Conservation (phyloP, 1,140 invertebrate species). For the Telenomus remus region DNA sequence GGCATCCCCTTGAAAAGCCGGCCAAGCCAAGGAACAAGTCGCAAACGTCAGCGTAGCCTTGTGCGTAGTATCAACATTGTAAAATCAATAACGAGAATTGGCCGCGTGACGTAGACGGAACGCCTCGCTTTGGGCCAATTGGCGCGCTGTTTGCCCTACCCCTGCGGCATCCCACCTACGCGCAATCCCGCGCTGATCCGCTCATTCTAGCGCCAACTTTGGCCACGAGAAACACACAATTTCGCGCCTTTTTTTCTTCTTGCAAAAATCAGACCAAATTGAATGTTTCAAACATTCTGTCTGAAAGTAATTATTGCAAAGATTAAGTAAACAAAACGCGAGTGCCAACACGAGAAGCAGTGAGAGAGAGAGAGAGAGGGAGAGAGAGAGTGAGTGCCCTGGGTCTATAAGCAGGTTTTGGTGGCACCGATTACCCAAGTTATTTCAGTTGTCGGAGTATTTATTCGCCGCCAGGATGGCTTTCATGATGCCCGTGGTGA, state of each 20-base stretch:
- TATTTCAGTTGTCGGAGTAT: slow-evolving; percentile 14
- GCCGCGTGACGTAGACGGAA: slow-evolving; percentile 69
- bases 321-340: too few relatives aligned
- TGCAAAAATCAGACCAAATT: too few relatives aligned
- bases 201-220: slow-evolving; percentile 66
- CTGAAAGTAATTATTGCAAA: too few relatives aligned
- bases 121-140: slow-evolving; percentile 69
- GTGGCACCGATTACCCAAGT: slow-evolving; percentile 20
- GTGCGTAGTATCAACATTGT: slow-evolving; percentile 72
- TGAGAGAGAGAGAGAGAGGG: not conserved
- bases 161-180: not conserved
- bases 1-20: slow-evolving; percentile 6
- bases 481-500: slow-evolving; percentile 95
- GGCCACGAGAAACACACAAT: slow-evolving; percentile 6
- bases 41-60: slow-evolving; percentile 53
- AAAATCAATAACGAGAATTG: slow-evolving; percentile 71
- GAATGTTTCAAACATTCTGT: too few relatives aligned
- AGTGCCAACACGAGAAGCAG: too few relatives aligned
- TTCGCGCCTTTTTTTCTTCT: not conserved
- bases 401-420: slow-evolving; percentile 14
- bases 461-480: slow-evolving; percentile 80
- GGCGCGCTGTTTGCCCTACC: slow-evolving; percentile 18
- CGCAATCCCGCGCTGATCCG: slow-evolving; percentile 37
- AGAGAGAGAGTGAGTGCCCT: slow-evolving; percentile 10
- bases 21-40: slow-evolving; percentile 48